These are phyloP conservation scores for Pogonophryne albipinna DNA, from an alignment of 2,797 vertebrate species.

Conservation along the genomic window DNA sequence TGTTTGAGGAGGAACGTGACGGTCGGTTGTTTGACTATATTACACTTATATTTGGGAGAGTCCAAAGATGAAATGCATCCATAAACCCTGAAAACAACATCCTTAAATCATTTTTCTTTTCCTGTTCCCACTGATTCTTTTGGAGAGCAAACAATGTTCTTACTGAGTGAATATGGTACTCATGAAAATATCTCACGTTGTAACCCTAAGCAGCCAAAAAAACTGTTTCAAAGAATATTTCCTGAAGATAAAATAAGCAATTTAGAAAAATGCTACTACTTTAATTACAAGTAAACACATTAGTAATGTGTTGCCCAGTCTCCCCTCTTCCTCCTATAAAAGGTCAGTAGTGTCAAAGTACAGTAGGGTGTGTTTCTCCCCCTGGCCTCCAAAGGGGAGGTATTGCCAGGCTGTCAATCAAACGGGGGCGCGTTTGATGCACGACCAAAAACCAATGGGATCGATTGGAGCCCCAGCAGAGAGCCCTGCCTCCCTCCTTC, in stretches of 20 bases:
- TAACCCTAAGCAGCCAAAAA: not conserved
- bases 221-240: too few relatives aligned
- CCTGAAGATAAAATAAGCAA: not conserved
- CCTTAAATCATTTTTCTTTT: slow-evolving; percentile 1
- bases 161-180: not conserved
- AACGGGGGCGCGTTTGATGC: slow-evolving; percentile 40
- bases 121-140: slow-evolving; percentile 19
- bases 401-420: slow-evolving; percentile 33
- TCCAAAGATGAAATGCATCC: slow-evolving; percentile 14
- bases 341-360: slow-evolving; percentile 58
- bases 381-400: slow-evolving; percentile 29
- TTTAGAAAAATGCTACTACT: too few relatives aligned
- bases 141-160: too few relatives aligned
- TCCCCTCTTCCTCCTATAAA: slow-evolving; percentile 5
- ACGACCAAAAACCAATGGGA: slow-evolving; percentile 56
- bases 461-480: slow-evolving; percentile 43
- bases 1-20: not conserved
- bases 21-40: not conserved
- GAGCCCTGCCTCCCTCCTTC: slow-evolving; percentile 16
- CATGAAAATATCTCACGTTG: slow-evolving; percentile 12
- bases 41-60: not conserved
- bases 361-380: slow-evolving; percentile 27
- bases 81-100: not conserved
- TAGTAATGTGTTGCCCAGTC: too few relatives aligned
- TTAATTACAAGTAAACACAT: slow-evolving; percentile 5